Evolutionary conservation across 2,888 invertebrate genomes (phyloP).

Genomic region (Acrobasis suavella): DNA sequence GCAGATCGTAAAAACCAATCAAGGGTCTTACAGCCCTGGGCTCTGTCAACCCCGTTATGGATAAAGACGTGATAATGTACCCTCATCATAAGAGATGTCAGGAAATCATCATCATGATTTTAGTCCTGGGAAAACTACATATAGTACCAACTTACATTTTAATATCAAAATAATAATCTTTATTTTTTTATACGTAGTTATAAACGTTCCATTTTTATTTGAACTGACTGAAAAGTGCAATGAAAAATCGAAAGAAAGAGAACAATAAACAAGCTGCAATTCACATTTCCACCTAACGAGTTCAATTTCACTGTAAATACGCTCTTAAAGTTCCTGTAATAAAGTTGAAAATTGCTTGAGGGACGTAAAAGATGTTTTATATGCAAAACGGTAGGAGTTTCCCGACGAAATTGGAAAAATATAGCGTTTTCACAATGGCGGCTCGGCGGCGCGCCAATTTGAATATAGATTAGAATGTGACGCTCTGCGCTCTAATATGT

Average conservation of each 20-base stretch:
- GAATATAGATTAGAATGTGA: slow-evolving; percentile 81
- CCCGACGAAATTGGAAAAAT: slow-evolving; percentile 78
- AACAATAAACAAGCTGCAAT: slow-evolving; percentile 10
- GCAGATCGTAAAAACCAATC: too few species aligned
- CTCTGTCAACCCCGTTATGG: too few species aligned
- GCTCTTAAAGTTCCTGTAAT: slow-evolving; percentile 21
- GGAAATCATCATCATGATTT: too few species aligned
- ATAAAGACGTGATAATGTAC: too few species aligned
- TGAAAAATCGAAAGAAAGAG: slow-evolving; percentile 3
- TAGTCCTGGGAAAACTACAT: too few species aligned
- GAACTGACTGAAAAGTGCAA: slow-evolving; percentile 3
- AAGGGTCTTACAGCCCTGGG: too few species aligned
- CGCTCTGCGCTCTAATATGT: slow-evolving; percentile 75
- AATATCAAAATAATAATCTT: too few species aligned
- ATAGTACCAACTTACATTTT: too few species aligned
- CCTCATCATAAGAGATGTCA: too few species aligned
- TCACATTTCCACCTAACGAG: slow-evolving; percentile 6
- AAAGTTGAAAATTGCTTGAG: slow-evolving; percentile 32
- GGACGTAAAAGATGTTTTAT: slow-evolving; percentile 33
- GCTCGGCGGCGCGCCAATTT: slow-evolving; percentile 69
- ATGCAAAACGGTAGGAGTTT: slow-evolving; percentile 60
- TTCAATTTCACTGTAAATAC: background rate
- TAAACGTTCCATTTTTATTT: too few species aligned
- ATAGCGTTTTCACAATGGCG: slow-evolving; percentile 74
- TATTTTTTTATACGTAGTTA: too few species aligned